These are phyloP conservation scores for Bovichtus diacanthus DNA, from an alignment of 2,797 vertebrate species.

Conservation along the genomic window DNA sequence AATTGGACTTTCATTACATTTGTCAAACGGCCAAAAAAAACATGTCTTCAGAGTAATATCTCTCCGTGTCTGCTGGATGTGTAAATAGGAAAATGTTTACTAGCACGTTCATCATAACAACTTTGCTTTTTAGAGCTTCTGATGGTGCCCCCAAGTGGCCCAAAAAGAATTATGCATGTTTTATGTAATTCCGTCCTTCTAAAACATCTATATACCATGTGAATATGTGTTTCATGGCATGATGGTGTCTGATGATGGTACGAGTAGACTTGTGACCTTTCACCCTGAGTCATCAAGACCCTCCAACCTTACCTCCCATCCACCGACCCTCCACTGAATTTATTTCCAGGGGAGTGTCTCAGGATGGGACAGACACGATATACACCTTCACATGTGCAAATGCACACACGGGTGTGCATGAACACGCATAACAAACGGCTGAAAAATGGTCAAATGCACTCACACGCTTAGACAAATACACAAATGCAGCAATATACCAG, in stretches of 20 bases:
- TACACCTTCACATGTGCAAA: neutral
- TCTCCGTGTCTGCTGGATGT: neutral
- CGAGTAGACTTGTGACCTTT: neutral
- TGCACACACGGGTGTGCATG: neutral
- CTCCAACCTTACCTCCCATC: neutral
- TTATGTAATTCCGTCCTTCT: neutral
- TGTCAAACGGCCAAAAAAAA: too few species aligned
- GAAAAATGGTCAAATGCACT: slow-evolving; percentile 9
- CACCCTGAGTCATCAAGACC: neutral
- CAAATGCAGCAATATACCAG: slow-evolving; percentile 47
- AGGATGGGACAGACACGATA: neutral
- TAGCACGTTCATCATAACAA: neutral
- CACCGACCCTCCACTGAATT: slow-evolving; percentile 4
- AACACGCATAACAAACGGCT: neutral
- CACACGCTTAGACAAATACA: slow-evolving; percentile 31
- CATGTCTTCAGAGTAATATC: neutral
- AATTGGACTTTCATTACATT: neutral
- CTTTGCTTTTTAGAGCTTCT: neutral
- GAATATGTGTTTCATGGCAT: neutral
- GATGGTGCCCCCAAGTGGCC: neutral
- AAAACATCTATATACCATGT: neutral
- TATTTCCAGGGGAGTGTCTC: neutral
- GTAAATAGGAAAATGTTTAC: neutral
- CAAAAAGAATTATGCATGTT: neutral
- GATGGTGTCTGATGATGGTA: neutral